phyloP scores from a whole-genome alignment of 2,888 invertebrate genomes.

The Metellina segmentata region DNA sequence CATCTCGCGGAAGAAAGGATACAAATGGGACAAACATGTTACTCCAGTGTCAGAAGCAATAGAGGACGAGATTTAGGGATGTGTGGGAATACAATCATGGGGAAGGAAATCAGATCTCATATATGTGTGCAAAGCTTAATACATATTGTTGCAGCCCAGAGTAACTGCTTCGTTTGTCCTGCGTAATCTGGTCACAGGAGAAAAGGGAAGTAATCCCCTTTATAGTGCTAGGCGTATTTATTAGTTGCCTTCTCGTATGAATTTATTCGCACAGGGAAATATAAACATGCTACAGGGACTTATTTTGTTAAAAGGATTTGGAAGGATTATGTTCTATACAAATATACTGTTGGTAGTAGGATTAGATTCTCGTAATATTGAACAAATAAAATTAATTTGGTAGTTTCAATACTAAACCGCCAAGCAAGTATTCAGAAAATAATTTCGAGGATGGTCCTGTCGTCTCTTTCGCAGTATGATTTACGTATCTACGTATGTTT shows the following conservation, averaged over 20 bases:
- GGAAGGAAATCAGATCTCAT: not conserved
- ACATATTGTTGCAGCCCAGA: not conserved
- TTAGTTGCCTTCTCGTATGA: not conserved
- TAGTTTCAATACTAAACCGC: no score
- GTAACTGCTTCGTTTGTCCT: not conserved
- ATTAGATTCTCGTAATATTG: no score
- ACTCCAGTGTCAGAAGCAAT: not conserved
- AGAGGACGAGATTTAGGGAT: not conserved
- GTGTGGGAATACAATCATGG: not conserved
- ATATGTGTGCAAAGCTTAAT: not conserved
- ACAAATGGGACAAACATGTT: not conserved
- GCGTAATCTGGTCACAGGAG: not conserved
- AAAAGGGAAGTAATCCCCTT: not conserved
- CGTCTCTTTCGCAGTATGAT: no score
- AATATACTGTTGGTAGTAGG: no score
- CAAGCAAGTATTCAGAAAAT: no score
- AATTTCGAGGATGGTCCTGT: no score
- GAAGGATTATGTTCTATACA: no score
- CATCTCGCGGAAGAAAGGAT: not conserved
- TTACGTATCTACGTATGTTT: no score
- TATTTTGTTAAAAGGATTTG: not conserved
- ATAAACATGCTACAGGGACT: not conserved
- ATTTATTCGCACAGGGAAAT: not conserved
- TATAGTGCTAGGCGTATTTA: not conserved
- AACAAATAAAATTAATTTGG: no score